Evolutionary conservation across 2,888 invertebrate species (phyloP), one percentile per base, ranked within the genome.

Genomic region (Habrosyne pyritoides): DNA sequence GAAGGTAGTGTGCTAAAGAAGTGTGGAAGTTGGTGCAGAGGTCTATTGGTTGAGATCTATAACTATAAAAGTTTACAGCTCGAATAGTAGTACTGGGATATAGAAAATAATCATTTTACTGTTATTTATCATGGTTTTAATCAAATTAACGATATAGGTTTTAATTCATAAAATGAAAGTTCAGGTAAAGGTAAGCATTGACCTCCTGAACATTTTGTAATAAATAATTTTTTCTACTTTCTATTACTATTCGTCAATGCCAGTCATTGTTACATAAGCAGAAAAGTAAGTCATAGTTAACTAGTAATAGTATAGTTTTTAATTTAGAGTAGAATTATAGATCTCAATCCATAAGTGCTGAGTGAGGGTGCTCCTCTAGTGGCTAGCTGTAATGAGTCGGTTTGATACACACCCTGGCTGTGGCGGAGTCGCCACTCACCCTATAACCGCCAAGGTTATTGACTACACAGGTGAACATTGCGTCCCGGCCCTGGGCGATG

Each of bases 381-480:
- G 61, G 77, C 77, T 87, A 89, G 84, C 87, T 89, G 91, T 87
- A 88, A 78, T 76, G 84, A 84, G 84, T 89, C 77, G 74, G 84
- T 86, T 87, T 81, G 94, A 95, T 96, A 96, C 96, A 95, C 96
- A 96, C 96, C 96, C 96, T 95, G 94, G 96, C 95, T 87, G 95
- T 95, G 93, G 95, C 94, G 94, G 95, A 94, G 93, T 96, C 96
- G 94, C 96, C 96, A 97, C 97, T 97, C 97, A 98, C 98, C 96
- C 96, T 96, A 94, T 96, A 95, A 93, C 95, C 95, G 79, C 95
- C 95, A 84, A 97, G 94, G 94, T 97, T 96, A 93, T 96, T 96
- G 81, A 97, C 96, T 82, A 96, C 96, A 84, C 97, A 97, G 71
- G 96, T 96, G 93, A 97, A 96, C 84, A 95, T 95, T 73, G 96